Percentiles rank a stretch among this genome's conserved stretches.
Conservation (phyloP, 2,888 invertebrate genomes). For the Nomada ruficornis region DNA sequence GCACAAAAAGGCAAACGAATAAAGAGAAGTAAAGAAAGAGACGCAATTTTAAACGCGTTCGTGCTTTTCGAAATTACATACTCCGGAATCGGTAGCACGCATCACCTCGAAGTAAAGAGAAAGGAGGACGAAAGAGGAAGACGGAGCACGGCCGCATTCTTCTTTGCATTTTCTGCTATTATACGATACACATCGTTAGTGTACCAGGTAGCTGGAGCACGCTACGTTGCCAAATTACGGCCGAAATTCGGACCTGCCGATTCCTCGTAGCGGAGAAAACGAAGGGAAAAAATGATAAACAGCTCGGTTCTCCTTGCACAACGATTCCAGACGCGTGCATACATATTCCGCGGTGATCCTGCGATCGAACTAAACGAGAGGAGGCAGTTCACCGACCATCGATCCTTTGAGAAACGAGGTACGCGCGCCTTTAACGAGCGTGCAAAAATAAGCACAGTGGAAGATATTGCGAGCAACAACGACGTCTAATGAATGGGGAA, state of each 20-base stretch:
- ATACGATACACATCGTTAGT: constrained; percentile 72
- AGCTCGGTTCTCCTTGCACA: neutral
- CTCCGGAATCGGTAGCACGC: constrained; percentile 44
- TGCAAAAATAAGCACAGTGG: neutral
- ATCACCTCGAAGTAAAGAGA: constrained; percentile 1
- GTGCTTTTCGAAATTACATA: constrained; percentile 57
- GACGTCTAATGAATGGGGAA: constrained; percentile 44
- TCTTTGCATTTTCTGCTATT: constrained; percentile 74
- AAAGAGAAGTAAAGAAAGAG: neutral
- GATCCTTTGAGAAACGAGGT: constrained; percentile 10
- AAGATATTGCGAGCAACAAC: constrained; percentile 11
- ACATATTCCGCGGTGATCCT: constrained; percentile 10
- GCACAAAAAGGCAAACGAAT: neutral
- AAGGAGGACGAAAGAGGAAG: neutral
- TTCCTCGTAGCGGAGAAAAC: constrained; percentile 5
- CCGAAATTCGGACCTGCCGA: constrained; percentile 37
- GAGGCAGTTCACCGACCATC: constrained; percentile 28
- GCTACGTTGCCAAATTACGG: constrained; percentile 67
- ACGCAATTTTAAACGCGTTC: constrained; percentile 51
- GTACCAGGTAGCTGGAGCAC: constrained; percentile 57
- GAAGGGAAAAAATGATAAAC: neutral
- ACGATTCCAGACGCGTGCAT: neutral
- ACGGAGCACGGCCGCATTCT: constrained; percentile 11
- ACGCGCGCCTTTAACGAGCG: constrained; percentile 24
- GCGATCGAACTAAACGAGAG: neutral